These are phyloP conservation scores for Thripadectes ignobilis DNA, from an alignment of 2,797 vertebrate species.

Conservation along the genomic window DNA sequence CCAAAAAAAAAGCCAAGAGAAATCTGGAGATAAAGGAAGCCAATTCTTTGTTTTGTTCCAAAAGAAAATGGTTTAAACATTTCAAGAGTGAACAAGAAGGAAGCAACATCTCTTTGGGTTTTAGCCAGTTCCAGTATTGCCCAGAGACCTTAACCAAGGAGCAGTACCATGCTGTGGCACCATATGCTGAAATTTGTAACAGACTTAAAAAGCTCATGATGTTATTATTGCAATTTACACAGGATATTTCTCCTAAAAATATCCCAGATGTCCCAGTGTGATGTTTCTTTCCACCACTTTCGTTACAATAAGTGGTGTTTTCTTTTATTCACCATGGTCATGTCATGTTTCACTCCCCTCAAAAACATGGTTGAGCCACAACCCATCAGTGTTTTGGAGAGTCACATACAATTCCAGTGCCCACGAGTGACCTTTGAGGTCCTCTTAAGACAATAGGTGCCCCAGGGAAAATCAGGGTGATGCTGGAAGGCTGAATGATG, in stretches of 20 bases:
- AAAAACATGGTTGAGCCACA: background rate
- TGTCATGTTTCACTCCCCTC: background rate
- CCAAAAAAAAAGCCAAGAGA: background rate
- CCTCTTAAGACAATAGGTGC: background rate
- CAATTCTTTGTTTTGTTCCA: background rate
- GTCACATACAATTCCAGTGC: background rate
- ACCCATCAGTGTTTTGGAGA: background rate
- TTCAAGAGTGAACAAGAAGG: background rate
- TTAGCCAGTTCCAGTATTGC: background rate
- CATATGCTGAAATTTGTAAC: conserved; percentile 50
- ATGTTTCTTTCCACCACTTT: background rate
- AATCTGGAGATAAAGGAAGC: background rate
- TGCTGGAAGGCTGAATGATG: background rate
- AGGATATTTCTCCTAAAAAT: conserved; percentile 17
- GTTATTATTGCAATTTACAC: background rate
- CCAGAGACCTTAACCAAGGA: conserved; percentile 50
- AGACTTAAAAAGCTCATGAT: conserved; percentile 42
- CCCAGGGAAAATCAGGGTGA: background rate
- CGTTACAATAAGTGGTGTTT: fast-evolving
- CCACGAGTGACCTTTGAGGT: background rate
- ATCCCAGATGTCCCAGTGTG: background rate
- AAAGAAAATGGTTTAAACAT: background rate
- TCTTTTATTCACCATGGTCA: background rate
- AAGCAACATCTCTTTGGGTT: background rate
- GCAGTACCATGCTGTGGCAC: background rate